Conservation (phyloP, 2,888 invertebrate species). For the Drosophila formosana region DNA sequence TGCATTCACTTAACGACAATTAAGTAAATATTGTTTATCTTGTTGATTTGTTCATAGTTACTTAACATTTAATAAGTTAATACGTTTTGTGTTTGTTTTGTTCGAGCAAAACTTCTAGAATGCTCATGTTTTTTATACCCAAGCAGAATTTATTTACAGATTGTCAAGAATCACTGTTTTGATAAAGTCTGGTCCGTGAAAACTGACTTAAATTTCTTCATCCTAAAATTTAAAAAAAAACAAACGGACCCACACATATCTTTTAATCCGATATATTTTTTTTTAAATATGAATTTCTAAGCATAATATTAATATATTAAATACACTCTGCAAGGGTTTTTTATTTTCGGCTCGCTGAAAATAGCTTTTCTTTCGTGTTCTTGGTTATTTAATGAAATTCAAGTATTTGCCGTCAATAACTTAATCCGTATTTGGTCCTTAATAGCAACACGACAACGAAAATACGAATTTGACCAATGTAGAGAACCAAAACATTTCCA, state of each 20-base stretch:
- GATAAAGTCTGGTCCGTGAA: background rate
- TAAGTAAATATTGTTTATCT: conserved; percentile 32
- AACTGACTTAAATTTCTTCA: background rate
- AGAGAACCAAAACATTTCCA: conserved; percentile 83
- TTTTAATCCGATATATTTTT: too few species aligned
- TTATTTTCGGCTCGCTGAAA: background rate
- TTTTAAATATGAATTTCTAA: too few species aligned
- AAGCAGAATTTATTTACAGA: background rate
- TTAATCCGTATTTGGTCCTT: background rate
- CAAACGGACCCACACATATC: too few species aligned
- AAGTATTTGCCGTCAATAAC: background rate
- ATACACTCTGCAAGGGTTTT: background rate
- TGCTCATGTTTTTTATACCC: conserved; percentile 39
- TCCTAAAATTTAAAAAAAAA: background rate
- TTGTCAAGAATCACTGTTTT: background rate
- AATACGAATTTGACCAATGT: conserved; percentile 80
- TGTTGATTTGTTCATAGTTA: conserved; percentile 17
- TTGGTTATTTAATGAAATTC: background rate
- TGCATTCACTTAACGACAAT: conserved; percentile 33
- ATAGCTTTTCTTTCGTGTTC: conserved; percentile 19
- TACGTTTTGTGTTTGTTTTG: conserved; percentile 18
- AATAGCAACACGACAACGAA: conserved; percentile 82
- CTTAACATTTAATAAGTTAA: conserved; percentile 16
- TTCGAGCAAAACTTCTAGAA: conserved; percentile 25
- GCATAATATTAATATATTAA: background rate